Evolutionary conservation across 1,140 invertebrate species (phyloP).

Genomic region (Streblospio benedicti): DNA sequence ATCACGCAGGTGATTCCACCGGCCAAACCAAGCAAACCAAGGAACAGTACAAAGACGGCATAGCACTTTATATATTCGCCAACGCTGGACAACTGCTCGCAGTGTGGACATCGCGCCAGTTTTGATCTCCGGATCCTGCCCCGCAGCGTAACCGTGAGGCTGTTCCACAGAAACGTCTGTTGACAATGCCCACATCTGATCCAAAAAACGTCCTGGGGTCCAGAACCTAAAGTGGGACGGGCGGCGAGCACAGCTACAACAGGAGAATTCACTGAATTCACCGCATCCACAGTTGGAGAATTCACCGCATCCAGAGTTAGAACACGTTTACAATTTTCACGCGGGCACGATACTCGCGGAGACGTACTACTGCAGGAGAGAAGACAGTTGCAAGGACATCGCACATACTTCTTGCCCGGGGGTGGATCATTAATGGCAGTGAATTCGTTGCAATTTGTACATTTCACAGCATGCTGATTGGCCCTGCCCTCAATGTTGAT

Average conservation of each 20-base stretch:
- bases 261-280: too few relatives aligned
- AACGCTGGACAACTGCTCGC: constrained; percentile 87
- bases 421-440: constrained; percentile 95
- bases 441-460: constrained; percentile 87
- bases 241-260: too few relatives aligned
- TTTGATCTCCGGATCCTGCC: too few relatives aligned
- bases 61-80: too few relatives aligned
- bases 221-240: too few relatives aligned
- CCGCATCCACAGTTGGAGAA: constrained; percentile 59
- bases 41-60: too few relatives aligned
- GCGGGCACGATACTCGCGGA: constrained; percentile 90
- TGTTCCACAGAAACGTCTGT: constrained; percentile 91
- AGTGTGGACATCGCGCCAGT: constrained; percentile 86
- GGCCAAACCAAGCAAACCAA: too few relatives aligned
- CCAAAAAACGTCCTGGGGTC: constrained; percentile 76
- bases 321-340: constrained; percentile 89
- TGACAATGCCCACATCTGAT: constrained; percentile 88
- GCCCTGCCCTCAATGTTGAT: constrained; percentile 89
- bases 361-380: constrained; percentile 94
- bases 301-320: constrained; percentile 88
- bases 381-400: constrained; percentile 96
- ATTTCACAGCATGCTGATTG: constrained; percentile 96
- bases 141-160: constrained; percentile 70
- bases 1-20: too few relatives aligned
- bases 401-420: constrained; percentile 98